Percentiles rank a stretch among this genome's conserved stretches.
Conservation (phyloP, 2,797 vertebrate genomes). For the Buphagus erythrorhynchus region DNA sequence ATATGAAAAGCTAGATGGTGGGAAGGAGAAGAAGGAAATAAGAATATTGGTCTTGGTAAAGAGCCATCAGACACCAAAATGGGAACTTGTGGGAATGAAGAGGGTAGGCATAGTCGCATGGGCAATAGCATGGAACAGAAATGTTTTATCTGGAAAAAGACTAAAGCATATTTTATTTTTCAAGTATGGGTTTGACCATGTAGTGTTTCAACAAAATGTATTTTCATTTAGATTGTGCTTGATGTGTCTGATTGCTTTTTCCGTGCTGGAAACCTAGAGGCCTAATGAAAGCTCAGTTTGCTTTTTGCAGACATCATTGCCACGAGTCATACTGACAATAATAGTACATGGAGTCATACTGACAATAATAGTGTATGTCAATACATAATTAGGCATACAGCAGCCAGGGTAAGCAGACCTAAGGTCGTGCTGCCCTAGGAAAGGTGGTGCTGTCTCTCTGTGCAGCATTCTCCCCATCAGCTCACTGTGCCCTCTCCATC, state of each 20-base stretch:
- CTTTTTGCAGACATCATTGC: neutral
- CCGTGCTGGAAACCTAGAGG: neutral
- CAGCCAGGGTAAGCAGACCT: neutral
- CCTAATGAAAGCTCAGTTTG: neutral
- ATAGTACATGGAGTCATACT: neutral
- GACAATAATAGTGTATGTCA: neutral
- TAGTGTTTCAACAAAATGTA: neutral
- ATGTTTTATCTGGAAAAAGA: neutral
- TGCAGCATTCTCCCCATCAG: accelerated
- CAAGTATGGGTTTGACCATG: neutral
- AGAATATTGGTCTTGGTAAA: neutral
- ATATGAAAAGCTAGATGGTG: neutral
- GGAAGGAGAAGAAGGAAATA: neutral
- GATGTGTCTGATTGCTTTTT: neutral
- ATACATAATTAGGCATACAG: neutral
- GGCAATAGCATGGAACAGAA: neutral
- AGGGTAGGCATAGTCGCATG: neutral
- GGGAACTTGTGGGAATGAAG: neutral
- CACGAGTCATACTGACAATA: neutral
- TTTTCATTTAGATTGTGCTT: neutral
- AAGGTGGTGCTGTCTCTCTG: neutral
- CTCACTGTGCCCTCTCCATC: neutral
- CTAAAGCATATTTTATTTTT: neutral
- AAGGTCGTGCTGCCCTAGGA: accelerated
- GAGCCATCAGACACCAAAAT: neutral